A percentile compares a stretch with the other conserved stretches of the same genome.
These are phyloP conservation scores for Epinephelus moara DNA, from an alignment of 2,113 vertebrate genomes.

Conservation along the genomic window DNA sequence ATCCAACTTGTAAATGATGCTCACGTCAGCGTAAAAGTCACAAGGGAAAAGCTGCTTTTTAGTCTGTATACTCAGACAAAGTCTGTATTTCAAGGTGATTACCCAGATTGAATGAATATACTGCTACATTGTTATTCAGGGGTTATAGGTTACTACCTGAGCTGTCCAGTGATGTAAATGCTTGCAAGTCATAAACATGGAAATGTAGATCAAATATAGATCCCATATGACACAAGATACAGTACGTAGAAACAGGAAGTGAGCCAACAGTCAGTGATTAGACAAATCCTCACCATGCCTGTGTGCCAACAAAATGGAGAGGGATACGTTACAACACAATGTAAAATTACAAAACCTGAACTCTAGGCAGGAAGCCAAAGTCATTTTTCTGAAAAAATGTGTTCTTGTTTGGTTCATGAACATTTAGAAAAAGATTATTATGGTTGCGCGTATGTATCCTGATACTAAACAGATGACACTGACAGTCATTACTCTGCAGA, in stretches of 20 bases:
- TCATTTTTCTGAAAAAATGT: not conserved
- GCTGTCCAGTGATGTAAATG: not conserved
- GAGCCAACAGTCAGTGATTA: constrained; percentile 11
- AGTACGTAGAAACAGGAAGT: constrained; percentile 24
- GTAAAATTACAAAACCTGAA: not conserved
- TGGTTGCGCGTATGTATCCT: not conserved
- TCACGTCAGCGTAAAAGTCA: not conserved
- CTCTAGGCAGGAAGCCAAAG: not conserved
- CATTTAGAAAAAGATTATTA: not conserved
- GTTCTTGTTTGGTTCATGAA: constrained; percentile 15
- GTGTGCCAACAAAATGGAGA: not conserved
- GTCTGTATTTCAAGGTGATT: not conserved
- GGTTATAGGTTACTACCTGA: not conserved
- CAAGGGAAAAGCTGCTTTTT: not conserved
- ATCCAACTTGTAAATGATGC: not conserved
- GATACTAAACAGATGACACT: not conserved
- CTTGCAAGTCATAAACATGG: constrained; percentile 3
- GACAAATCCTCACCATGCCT: not conserved
- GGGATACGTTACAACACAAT: not conserved
- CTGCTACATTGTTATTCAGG: not conserved
- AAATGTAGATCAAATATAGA: not conserved
- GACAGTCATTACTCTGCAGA: constrained; percentile 12
- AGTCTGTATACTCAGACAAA: not conserved
- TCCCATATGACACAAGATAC: constrained; percentile 7
- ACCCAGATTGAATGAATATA: not conserved